These are phyloP conservation scores for Drosophila cyrtoloma DNA, from an alignment of 2,888 invertebrate species.

Conservation along the genomic window DNA sequence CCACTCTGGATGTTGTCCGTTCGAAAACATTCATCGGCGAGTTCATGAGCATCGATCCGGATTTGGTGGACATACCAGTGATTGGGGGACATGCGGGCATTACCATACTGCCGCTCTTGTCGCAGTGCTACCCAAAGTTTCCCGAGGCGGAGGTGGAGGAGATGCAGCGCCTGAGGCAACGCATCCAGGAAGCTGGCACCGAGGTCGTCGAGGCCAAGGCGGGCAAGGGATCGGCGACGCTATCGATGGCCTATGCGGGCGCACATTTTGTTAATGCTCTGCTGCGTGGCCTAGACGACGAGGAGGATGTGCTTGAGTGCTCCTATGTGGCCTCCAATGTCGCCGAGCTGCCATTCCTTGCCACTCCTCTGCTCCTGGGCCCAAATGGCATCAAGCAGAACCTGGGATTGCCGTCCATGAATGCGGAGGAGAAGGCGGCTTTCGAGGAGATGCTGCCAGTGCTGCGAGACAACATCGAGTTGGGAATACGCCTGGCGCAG, in stretches of 20 bases:
- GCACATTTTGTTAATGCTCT: constrained; percentile 94
- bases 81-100: constrained; percentile 98
- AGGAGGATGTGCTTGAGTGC: constrained; percentile 94
- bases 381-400: constrained; percentile 92
- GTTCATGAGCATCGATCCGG: constrained; percentile 93
- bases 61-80: constrained; percentile 93
- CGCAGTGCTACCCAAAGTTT: constrained; percentile 93
- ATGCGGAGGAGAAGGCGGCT: constrained; percentile 90
- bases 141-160: constrained; percentile 91
- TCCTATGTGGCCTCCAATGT: constrained; percentile 93
- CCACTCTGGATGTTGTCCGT: constrained; percentile 97
- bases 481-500: not conserved
- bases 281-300: constrained; percentile 90
- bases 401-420: constrained; percentile 94
- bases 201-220: constrained; percentile 96
- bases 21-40: constrained; percentile 97
- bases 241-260: constrained; percentile 98
- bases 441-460: constrained; percentile 86
- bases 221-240: constrained; percentile 97
- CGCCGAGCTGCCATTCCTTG: constrained; percentile 95
- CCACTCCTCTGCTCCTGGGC: constrained; percentile 94
- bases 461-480: constrained; percentile 2
- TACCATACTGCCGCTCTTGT: constrained; percentile 97
- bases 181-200: constrained; percentile 98
- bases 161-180: constrained; percentile 88